Percentiles rank a stretch among this genome's conserved stretches.
These are phyloP conservation scores for Drosophila malerkotliana DNA, from an alignment of 1,140 invertebrate species.

Conservation along the genomic window DNA sequence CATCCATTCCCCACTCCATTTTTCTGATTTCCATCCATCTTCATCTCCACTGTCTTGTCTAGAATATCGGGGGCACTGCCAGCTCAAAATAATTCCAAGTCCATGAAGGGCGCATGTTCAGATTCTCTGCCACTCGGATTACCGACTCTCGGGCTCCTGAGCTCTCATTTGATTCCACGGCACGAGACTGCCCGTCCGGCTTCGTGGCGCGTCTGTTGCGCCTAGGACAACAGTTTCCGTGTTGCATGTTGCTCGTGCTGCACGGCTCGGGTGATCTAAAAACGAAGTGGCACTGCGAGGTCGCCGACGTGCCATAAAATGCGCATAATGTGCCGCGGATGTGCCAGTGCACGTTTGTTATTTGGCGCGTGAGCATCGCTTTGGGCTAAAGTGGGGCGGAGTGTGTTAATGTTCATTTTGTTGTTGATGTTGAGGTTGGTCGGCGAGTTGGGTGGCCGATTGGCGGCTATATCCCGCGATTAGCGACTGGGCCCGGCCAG, in stretches of 20 bases:
- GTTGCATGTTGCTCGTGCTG: conserved; percentile 43
- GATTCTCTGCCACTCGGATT: conserved; percentile 32
- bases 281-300: conserved; percentile 59
- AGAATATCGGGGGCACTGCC: conserved; percentile 58
- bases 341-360: conserved; percentile 82
- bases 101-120: conserved; percentile 43
- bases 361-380: conserved; percentile 68
- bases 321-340: conserved; percentile 80
- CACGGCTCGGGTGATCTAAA: conserved; percentile 60
- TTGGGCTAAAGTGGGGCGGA: neutral
- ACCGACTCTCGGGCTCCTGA: neutral
- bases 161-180: conserved; percentile 8
- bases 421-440: conserved; percentile 4
- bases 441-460: conserved; percentile 18
- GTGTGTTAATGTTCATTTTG: conserved; percentile 12
- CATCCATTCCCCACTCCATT: neutral
- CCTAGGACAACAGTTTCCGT: conserved; percentile 77
- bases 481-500: conserved; percentile 20
- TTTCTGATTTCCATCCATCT: conserved; percentile 54
- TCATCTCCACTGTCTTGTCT: conserved; percentile 62
- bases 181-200: conserved; percentile 23
- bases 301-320: conserved; percentile 77
- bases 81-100: conserved; percentile 29
- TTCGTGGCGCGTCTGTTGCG: conserved; percentile 62
- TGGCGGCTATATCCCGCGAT: conserved; percentile 31